Evolutionary conservation across 2,113 vertebrate genomes (phyloP).

Genomic region (Rostratula benghalensis): DNA sequence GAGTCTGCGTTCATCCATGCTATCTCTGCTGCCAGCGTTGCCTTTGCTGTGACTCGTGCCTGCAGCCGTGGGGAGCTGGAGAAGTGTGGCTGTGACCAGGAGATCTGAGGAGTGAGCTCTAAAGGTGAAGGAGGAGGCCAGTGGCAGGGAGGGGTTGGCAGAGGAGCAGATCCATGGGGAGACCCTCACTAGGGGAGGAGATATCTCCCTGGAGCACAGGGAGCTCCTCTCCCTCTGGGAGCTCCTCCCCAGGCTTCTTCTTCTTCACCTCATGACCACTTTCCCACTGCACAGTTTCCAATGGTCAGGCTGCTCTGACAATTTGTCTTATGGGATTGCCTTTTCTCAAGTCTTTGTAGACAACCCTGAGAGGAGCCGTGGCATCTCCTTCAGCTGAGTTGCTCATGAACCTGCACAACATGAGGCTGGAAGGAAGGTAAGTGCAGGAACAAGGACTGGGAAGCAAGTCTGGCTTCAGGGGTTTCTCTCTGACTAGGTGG

Average conservation of each 20-base stretch:
- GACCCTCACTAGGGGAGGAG: background rate
- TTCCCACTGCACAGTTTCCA: conserved; percentile 75
- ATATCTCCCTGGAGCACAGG: background rate
- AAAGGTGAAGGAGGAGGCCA: conserved; percentile 59
- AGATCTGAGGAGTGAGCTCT: conserved; percentile 76
- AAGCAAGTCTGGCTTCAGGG: background rate
- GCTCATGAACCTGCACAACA: conserved; percentile 80
- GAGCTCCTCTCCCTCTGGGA: background rate
- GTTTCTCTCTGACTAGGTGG: background rate
- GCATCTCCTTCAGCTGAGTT: conserved; percentile 70
- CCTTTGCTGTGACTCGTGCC: conserved; percentile 76
- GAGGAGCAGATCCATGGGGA: background rate
- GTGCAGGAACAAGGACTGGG: background rate
- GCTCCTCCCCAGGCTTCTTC: background rate
- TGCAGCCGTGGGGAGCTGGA: conserved; percentile 81
- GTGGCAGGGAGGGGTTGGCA: background rate
- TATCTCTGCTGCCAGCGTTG: conserved; percentile 70
- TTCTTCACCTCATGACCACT: background rate
- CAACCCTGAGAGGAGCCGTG: conserved; percentile 72
- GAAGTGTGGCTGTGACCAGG: conserved; percentile 79
- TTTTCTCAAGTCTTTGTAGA: conserved; percentile 84
- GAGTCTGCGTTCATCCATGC: conserved; percentile 78
- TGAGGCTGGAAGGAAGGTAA: conserved; percentile 79
- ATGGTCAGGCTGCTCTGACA: conserved; percentile 83
- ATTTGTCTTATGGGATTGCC: conserved; percentile 75